Evolutionary conservation across 1,140 invertebrate genomes (phyloP).

Genomic region (Aphelenchoides besseyi): DNA sequence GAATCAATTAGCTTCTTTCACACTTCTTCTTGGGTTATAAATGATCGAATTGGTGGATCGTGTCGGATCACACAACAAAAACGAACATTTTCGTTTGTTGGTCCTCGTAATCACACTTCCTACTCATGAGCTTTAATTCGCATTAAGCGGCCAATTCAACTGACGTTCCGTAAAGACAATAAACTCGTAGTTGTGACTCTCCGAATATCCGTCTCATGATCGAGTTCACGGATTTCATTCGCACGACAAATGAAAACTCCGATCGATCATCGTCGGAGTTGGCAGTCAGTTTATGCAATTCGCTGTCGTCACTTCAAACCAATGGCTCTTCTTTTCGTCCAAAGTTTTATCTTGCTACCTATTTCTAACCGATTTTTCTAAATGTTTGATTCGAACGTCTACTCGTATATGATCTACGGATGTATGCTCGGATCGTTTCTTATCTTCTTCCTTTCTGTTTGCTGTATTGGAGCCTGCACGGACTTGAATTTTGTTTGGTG

Average conservation of each 20-base stretch:
- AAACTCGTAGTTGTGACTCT: slow-evolving; percentile 4
- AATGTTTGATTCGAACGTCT: slow-evolving; percentile 51
- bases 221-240: background rate
- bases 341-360: background rate
- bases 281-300: background rate
- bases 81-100: too few species aligned
- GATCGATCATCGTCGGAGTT: background rate
- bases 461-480: slow-evolving; percentile 53
- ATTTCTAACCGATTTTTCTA: background rate
- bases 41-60: background rate
- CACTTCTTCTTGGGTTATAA: slow-evolving; percentile 1
- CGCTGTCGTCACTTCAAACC: background rate
- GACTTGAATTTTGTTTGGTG: slow-evolving; percentile 50
- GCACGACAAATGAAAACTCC: background rate
- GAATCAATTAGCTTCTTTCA: slow-evolving; percentile 8
- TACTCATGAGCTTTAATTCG: too few species aligned
- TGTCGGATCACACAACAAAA: background rate
- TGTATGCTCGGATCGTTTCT: slow-evolving; percentile 51
- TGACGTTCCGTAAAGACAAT: background rate
- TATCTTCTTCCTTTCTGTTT: slow-evolving; percentile 56
- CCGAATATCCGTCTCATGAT: background rate
- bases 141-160: too few species aligned
- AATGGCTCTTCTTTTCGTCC: background rate
- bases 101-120: too few species aligned
- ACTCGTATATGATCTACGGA: slow-evolving; percentile 1